A percentile compares a stretch with the other conserved stretches of the same genome.
phyloP scores from a whole-genome alignment of 2,888 invertebrate species.

The Brenthis ino region DNA sequence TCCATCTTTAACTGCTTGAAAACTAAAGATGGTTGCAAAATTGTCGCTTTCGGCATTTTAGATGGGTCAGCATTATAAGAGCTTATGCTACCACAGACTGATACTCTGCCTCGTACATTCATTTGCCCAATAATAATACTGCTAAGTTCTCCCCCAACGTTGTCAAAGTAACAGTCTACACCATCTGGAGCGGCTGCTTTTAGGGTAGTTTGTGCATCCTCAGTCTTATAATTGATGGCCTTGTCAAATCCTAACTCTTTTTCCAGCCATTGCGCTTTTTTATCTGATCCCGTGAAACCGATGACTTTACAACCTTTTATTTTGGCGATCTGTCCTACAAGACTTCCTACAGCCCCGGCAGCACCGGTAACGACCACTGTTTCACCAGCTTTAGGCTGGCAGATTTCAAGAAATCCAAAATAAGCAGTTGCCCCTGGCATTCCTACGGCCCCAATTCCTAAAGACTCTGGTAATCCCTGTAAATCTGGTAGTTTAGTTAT shows the following conservation, averaged over 20 bases:
- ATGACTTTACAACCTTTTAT: conserved; percentile 82
- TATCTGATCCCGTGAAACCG: conserved; percentile 86
- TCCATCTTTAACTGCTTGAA: conserved; percentile 83
- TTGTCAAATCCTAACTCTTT: conserved; percentile 85
- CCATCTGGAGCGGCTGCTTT: conserved; percentile 85
- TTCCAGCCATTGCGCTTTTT: conserved; percentile 85
- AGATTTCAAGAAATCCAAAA: conserved; percentile 85
- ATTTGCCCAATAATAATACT: conserved; percentile 80
- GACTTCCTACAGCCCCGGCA: conserved; percentile 87
- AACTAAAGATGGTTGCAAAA: conserved; percentile 81
- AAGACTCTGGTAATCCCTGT: conserved; percentile 70
- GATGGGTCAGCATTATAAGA: conserved; percentile 56
- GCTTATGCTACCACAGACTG: conserved; percentile 62
- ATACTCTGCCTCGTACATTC: conserved; percentile 62
- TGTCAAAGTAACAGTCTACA: conserved; percentile 88
- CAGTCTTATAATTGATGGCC: conserved; percentile 87
- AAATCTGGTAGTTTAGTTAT: conserved; percentile 72
- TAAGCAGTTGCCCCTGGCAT: conserved; percentile 87
- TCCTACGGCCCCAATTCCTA: conserved; percentile 82
- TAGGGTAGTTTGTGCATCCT: conserved; percentile 73
- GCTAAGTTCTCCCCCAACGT: conserved; percentile 85
- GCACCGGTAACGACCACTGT: conserved; percentile 85
- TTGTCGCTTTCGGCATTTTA: conserved; percentile 55
- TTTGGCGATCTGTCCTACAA: conserved; percentile 88
- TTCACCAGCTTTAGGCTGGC: conserved; percentile 85